Evolutionary conservation across 2,888 invertebrate genomes (phyloP).

Genomic region (Erebia ligea): DNA sequence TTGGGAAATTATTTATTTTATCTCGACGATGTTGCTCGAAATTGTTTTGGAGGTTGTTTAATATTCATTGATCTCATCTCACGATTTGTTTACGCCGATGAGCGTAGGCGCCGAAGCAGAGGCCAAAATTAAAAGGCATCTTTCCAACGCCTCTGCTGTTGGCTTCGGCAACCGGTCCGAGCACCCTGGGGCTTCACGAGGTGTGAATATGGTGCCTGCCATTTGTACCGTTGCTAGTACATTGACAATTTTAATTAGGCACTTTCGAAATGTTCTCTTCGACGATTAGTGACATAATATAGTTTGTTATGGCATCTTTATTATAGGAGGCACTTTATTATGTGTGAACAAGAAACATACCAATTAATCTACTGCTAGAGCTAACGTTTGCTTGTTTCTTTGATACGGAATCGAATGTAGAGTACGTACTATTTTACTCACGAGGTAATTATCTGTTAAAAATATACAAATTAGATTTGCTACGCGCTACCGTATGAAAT

Average conservation of each 20-base stretch:
- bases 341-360: constrained; percentile 5
- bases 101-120: constrained; percentile 63
- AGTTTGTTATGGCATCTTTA: constrained; percentile 16
- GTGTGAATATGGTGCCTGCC: constrained; percentile 67
- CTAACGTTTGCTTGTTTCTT: neutral
- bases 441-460: constrained; percentile 24
- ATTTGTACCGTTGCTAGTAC: constrained; percentile 58
- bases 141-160: constrained; percentile 27
- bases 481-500: constrained; percentile 62
- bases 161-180: constrained; percentile 55
- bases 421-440: neutral
- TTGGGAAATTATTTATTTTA: constrained; percentile 73
- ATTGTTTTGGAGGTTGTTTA: constrained; percentile 75
- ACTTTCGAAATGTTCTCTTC: constrained; percentile 37
- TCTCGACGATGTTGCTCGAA: constrained; percentile 65
- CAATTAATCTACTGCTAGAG: neutral
- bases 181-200: constrained; percentile 69
- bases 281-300: constrained; percentile 27
- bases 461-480: constrained; percentile 31
- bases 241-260: constrained; percentile 58
- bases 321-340: neutral
- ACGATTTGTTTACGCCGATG: constrained; percentile 74
- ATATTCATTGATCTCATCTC: constrained; percentile 78
- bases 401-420: neutral
- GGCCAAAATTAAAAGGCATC: constrained; percentile 66